Evolutionary conservation across 2,113 vertebrate species (phyloP), one percentile per base, ranked within the genome.

Genomic region (Pseudorectes ferrugineus): DNA sequence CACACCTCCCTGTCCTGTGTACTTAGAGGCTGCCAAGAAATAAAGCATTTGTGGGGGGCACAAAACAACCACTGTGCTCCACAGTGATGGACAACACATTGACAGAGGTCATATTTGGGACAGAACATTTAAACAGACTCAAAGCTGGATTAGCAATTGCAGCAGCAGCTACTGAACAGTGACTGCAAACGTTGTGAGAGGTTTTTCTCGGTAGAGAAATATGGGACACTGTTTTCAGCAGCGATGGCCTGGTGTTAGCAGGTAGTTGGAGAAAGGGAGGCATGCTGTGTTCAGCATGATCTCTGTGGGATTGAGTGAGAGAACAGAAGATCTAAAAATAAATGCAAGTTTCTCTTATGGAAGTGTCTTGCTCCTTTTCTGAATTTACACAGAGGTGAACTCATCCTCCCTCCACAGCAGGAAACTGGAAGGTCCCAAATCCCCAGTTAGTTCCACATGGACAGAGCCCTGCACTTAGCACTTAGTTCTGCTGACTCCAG

Each of bases 281-380:
- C 71, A 28, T 10, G 29, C 38, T 73, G 40, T 72, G 25, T 72
- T 82, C 62, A 54, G 74, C 23, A 5, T 49, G 21, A 26, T 83
- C 62, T 83, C 85, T 72, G 0, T 0, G 26, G 88, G 46, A 79
- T 3, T 88, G 26, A 94, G 67, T 33, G 46, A 62, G 45, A 90
- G 76, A 92, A 70, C 24, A 92, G 67, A n/a, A 63, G 22, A 36
- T 54, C 67, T 93, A 92, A 95, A 92, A 95, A 93, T 88, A 93
- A 83, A 68, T 66, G 12, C 35, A 57, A 13, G 17, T 38, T 88
- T 88, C 33, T 90, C 6, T 9, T 43, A 29, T 12, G 16, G 68
- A 92, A 86, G 40, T 62, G 45, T 85, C 67, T 83, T 83, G 55
- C 43, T 77, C 10, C 40, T 80, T 62, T 86, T 86, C 72, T 55